Evolutionary conservation across 2,888 invertebrate genomes (phyloP).

Genomic region (Euphydryas editha): DNA sequence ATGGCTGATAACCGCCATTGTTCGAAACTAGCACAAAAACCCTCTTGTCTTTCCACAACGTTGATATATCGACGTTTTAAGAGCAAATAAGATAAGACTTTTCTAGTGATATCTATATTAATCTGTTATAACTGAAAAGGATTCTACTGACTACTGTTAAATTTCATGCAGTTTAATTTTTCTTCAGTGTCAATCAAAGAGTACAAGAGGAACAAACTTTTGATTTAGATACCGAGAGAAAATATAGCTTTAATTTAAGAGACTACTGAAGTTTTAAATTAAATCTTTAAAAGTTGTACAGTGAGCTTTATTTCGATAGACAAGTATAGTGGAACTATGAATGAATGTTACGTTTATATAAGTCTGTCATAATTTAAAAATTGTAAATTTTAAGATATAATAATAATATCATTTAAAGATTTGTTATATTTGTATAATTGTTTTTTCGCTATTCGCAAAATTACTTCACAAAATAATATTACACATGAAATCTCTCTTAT

Average conservation of each 20-base stretch:
- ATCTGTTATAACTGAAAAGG: conserved; percentile 8
- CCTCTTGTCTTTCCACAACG: conserved; percentile 33
- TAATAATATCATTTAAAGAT: too few species aligned
- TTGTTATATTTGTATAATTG: too few species aligned
- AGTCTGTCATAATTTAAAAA: too few species aligned
- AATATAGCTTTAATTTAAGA: conserved; percentile 6
- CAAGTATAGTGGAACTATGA: too few species aligned
- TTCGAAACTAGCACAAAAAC: conserved; percentile 43
- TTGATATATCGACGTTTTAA: conserved; percentile 28
- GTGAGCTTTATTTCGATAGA: background rate
- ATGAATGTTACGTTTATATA: too few species aligned
- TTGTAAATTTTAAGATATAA: too few species aligned
- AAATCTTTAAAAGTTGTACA: conserved; percentile 12
- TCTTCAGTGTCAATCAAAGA: conserved; percentile 19
- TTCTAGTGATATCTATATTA: conserved; percentile 3
- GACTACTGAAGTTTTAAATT: conserved; percentile 14
- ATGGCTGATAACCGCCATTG: conserved; percentile 35
- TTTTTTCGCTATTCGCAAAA: too few species aligned
- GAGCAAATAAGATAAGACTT: conserved; percentile 21
- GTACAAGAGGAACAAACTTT: conserved; percentile 4
- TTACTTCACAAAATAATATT: too few species aligned
- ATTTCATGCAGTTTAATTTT: conserved; percentile 4
- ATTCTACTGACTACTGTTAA: conserved; percentile 8
- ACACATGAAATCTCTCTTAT: too few species aligned
- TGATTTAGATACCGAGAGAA: conserved; percentile 1